These are phyloP conservation scores for Ostrea edulis DNA, from an alignment of 1,140 invertebrate genomes.

Conservation along the genomic window DNA sequence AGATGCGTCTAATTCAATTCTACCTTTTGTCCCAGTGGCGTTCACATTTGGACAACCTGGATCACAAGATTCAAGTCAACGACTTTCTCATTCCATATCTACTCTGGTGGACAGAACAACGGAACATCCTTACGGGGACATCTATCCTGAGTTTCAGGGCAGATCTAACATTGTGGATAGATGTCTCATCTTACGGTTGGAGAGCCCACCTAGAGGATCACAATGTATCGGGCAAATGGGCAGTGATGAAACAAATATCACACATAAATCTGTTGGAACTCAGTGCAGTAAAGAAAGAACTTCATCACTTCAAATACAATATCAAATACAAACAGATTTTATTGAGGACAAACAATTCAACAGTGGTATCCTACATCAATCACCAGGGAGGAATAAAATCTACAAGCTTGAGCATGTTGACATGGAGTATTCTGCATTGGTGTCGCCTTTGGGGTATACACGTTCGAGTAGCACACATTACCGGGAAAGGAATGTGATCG, in stretches of 20 bases:
- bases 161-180: neutral
- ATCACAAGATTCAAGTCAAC: neutral
- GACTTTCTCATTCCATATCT: neutral
- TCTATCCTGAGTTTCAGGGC: neutral
- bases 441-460: neutral
- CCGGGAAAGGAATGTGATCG: constrained; percentile 22
- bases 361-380: constrained; percentile 49
- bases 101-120: neutral
- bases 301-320: neutral
- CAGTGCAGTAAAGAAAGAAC: neutral
- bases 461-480: neutral
- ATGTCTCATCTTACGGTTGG: neutral
- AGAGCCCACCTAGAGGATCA: neutral
- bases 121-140: neutral
- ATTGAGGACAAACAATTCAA: constrained; percentile 48
- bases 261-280: constrained; percentile 31
- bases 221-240: neutral
- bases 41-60: neutral
- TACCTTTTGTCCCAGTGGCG: neutral
- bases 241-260: neutral
- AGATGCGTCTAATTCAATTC: neutral
- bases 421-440: constrained; percentile 34
- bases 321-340: constrained; percentile 33
- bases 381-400: constrained; percentile 45
- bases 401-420: constrained; percentile 25